A percentile compares a stretch with the other conserved stretches of the same genome.
Evolutionary conservation across 2,797 vertebrate genomes (phyloP).

Genomic region (Artibeus jamaicensis): DNA sequence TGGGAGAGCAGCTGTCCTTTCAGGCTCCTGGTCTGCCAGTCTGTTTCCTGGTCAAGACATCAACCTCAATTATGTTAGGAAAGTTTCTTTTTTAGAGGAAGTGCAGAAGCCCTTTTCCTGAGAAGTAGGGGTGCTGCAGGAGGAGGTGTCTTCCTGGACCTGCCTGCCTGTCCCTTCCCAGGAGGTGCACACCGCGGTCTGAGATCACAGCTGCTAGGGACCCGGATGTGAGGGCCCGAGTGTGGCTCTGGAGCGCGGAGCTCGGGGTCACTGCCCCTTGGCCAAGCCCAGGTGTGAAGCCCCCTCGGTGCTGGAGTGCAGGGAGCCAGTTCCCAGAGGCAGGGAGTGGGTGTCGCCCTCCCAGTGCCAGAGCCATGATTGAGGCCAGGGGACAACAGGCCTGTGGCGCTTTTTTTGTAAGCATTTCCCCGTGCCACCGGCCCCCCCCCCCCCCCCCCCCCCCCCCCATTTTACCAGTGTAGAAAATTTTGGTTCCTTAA

Average conservation of each 20-base stretch:
- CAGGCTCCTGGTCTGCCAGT: background rate
- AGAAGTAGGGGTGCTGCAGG: background rate
- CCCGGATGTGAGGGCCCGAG: background rate
- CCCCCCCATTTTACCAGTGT: background rate
- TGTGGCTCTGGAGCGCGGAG: slow-evolving; percentile 58
- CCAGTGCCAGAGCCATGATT: background rate
- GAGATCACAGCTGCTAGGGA: background rate
- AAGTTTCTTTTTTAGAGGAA: background rate
- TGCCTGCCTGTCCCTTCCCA: background rate
- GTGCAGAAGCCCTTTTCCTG: background rate
- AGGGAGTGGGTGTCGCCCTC: background rate
- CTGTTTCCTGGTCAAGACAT: background rate
- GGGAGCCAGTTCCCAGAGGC: background rate
- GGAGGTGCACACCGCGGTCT: background rate
- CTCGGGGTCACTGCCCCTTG: slow-evolving; percentile 38
- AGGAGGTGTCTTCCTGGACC: slow-evolving; percentile 37
- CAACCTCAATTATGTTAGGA: slow-evolving; percentile 31
- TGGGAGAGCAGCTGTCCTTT: background rate
- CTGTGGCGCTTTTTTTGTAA: background rate
- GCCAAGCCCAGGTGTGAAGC: slow-evolving; percentile 60
- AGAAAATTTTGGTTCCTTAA: background rate
- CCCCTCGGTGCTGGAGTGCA: slow-evolving; percentile 25
- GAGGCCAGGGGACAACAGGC: slow-evolving; percentile 11
- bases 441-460: too few species aligned
- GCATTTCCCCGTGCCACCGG: too few species aligned